Percentiles rank a stretch among this genome's conserved stretches.
Evolutionary conservation across 1,140 invertebrate species (phyloP).

Genomic region (Octopus sinensis): DNA sequence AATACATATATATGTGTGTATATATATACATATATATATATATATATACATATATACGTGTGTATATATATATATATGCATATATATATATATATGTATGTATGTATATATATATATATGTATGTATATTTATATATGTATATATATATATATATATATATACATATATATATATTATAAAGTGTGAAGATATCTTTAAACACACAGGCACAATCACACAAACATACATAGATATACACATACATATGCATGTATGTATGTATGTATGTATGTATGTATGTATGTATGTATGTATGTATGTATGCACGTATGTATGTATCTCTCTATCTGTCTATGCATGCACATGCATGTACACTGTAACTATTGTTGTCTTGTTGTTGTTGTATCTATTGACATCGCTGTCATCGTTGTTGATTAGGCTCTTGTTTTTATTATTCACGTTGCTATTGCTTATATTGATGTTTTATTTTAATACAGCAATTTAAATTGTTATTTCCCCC

Average conservation of each 20-base stretch:
- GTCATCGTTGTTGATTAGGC: too few relatives aligned
- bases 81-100: neutral
- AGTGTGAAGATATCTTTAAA: neutral
- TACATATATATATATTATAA: neutral
- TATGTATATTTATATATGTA: neutral
- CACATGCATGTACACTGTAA: neutral
- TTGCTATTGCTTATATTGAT: too few relatives aligned
- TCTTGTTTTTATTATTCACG: too few relatives aligned
- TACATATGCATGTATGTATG: neutral
- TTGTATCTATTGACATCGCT: too few relatives aligned
- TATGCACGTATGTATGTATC: neutral
- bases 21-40: neutral
- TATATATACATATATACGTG: neutral
- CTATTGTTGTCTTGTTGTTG: neutral
- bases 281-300: neutral
- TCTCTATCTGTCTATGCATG: neutral
- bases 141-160: neutral
- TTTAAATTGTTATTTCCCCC: too few relatives aligned
- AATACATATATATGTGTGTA: conserved; percentile 3
- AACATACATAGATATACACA: neutral
- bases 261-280: neutral
- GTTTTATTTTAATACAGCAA: too few relatives aligned
- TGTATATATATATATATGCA: neutral
- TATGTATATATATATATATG: neutral
- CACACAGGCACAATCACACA: neutral